Base-by-base conservation (phyloP, 2,113 vertebrate genomes). In the Hipposideros armiger region DNA sequence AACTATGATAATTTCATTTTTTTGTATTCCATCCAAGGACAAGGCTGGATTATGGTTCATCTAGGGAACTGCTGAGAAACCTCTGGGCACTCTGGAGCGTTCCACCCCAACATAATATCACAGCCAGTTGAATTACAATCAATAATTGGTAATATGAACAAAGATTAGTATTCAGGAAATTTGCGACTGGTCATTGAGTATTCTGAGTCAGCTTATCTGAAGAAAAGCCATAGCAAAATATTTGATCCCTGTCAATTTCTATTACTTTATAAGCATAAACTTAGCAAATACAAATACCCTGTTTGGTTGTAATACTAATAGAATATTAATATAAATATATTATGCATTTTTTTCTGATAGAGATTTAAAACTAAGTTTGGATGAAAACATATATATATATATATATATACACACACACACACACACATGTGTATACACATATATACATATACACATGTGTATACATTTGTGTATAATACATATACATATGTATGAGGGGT, bases 111-210 rank as follows among this genome's bases (percentile, higher is more conserved):
- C 77, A 74, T 66, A 96, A 83, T 97, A 97, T 97, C 97, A 97
- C 54, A 97, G 95, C 81, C 82, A 97, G 77, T 7, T 88, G 85
- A 97, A 96, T 96, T 96, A 98, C 96, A 97, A 97, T 24, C 87
- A 32, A 3, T 93, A 97, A 95, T 94, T 97, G 73, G 22, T 90
- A 92, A 98, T 95, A 95, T 17, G 83, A 93, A 90, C 92, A 80
- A 97, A 87, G 45, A 26, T 95, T 96, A 94, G 69, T 64, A 77
- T 70, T 69, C 40, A 97, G 96, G 95, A 96, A 11, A 92, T 96
- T 96, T 92, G 52, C 69, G 54, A 95, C 54, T 90, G 91, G 77
- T 16, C 67, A 54, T 66, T 94, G 64, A 97, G 76, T 40, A 90
- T 92, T 96, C 67, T 94, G 80, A 74, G 17, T 5, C 0, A 96